Evolutionary conservation across 2,888 invertebrate species (phyloP), one percentile per base, ranked within the genome.

Genomic region (Saturnia pavonia): DNA sequence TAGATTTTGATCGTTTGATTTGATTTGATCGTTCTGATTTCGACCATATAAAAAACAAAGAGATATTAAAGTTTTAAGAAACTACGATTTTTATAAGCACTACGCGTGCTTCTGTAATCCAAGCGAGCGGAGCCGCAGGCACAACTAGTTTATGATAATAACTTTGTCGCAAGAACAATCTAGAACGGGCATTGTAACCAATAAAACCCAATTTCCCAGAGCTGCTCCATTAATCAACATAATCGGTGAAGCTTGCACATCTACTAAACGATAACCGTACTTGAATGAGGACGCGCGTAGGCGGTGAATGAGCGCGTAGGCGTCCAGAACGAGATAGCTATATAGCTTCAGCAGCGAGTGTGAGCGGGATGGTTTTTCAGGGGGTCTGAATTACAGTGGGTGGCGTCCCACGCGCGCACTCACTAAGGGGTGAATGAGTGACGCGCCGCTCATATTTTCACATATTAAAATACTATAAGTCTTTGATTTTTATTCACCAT

Each of bases 271-370:
- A 71, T 69, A 73, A 72, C 76, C 72, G 71, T 73, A 77, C 79
- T 79, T 91, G 88, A 91, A 91, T 91, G 91, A 76, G 79, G 77
- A 67, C 69, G 71, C 42, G 79, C 86, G 90, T 90, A 81, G 90
- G 91, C 81, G 89, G 82, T 83, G 78, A 89, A 88, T 87, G 86
- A 78, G 82, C 86, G 90, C 87, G 91, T 91, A 80, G 91, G 91
- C 85, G 87, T 54, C 34, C 42, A 25, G 27, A 60, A 60, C 57
- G 80, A 83, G 43, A 60, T 76, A 68, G 83, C 83, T 19, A 57
- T 40, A 1, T 6, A 9, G 14, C 43, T 42, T 22, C 48, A 57
- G 3, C 4, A 16, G 1, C 12, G 45, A 25, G 71, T 48, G 60
- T n/a, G 71, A 71, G 67, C 34, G 69, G 69, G 69, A 69, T 6